A percentile compares a stretch with the other conserved stretches of the same genome.
Evolutionary conservation across 2,888 invertebrate genomes (phyloP).

Genomic region (Drosophila aldrichi): DNA sequence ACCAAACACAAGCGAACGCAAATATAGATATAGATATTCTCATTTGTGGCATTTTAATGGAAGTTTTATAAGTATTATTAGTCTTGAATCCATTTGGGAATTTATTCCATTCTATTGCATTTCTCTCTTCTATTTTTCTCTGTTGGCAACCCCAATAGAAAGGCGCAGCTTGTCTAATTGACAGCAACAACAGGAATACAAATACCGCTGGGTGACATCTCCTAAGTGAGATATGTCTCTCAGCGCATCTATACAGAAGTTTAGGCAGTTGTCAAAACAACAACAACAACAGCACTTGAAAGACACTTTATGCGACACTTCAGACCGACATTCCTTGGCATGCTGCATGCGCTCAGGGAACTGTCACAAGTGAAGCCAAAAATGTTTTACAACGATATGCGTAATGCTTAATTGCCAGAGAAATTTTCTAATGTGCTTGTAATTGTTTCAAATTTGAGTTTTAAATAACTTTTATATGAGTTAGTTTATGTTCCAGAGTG

Average conservation of each 20-base stretch:
- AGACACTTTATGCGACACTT: conserved; percentile 45
- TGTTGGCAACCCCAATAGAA: conserved; percentile 11
- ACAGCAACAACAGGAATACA: conserved; percentile 45
- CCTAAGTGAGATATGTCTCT: conserved; percentile 50
- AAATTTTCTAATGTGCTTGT: conserved; percentile 29
- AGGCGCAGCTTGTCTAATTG: conserved; percentile 32
- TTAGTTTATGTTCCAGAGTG: conserved; percentile 10
- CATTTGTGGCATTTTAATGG: conserved; percentile 20
- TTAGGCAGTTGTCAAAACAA: conserved; percentile 33
- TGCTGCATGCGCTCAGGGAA: conserved; percentile 44
- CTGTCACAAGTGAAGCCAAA: conserved; percentile 34
- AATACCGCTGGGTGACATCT: conserved; percentile 26
- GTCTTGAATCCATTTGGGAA: conserved; percentile 16
- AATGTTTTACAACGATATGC: conserved; percentile 21
- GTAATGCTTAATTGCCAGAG: conserved; percentile 20
- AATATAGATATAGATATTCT: conserved; percentile 5
- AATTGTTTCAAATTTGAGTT: conserved; percentile 53
- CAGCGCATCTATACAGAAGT: conserved; percentile 31
- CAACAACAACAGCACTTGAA: conserved; percentile 41
- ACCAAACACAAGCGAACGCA: conserved; percentile 14
- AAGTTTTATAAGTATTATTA: conserved; percentile 6
- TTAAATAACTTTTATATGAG: conserved; percentile 37
- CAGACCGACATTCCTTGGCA: conserved; percentile 26
- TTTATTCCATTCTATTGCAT: neutral
- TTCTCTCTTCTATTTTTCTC: conserved; percentile 1